Conservation (phyloP, 2,888 invertebrate genomes). For the Zelleria hepariella region DNA sequence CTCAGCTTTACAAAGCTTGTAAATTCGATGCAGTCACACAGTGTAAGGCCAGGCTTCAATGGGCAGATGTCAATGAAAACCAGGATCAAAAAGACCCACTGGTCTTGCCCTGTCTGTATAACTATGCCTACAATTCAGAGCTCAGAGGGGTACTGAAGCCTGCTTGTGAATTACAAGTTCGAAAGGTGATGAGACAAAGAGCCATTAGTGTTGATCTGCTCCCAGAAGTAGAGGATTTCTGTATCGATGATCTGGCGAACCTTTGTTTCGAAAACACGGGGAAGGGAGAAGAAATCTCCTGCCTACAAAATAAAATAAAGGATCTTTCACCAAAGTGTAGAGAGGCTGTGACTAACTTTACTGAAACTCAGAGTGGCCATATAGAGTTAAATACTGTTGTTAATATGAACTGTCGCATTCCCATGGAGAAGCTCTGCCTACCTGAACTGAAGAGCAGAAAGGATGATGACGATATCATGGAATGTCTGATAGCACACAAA, state of each 20-base stretch:
- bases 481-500: conserved; percentile 93
- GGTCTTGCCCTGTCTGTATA: conserved; percentile 92
- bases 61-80: conserved; percentile 77
- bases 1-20: conserved; percentile 89
- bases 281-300: conserved; percentile 92
- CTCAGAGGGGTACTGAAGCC: conserved; percentile 68
- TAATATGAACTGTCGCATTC: conserved; percentile 82
- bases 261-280: conserved; percentile 88
- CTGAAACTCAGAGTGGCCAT: conserved; percentile 90
- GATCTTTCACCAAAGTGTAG: conserved; percentile 79
- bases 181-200: conserved; percentile 92
- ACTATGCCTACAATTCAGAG: conserved; percentile 73
- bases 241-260: conserved; percentile 87
- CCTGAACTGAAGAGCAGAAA: conserved; percentile 76
- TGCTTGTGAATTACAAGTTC: conserved; percentile 82
- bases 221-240: conserved; percentile 93
- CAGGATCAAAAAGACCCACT: conserved; percentile 86
- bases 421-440: conserved; percentile 84
- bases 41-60: conserved; percentile 84
- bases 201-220: conserved; percentile 93
- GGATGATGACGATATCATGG: conserved; percentile 92
- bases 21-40: conserved; percentile 86
- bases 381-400: conserved; percentile 92
- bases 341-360: conserved; percentile 84
- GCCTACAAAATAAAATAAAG: conserved; percentile 89